phyloP scores from a whole-genome alignment of 2,113 vertebrate species.

The Panurus biarmicus region DNA sequence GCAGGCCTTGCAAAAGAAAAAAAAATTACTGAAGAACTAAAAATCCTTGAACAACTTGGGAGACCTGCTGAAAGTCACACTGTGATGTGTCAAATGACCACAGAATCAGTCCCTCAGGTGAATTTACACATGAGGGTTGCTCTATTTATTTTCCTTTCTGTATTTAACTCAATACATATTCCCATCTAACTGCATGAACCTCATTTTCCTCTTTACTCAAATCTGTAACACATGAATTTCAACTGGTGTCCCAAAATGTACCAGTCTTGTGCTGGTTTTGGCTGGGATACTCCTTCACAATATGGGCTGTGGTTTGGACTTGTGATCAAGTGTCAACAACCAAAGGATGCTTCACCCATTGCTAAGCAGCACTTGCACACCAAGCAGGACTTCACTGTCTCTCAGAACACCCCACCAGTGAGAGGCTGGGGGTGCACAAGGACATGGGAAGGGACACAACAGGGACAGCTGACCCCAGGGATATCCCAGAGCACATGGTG shows the following conservation, averaged over 20 bases:
- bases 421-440: background rate
- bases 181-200: fast-evolving
- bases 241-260: background rate
- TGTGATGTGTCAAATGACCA: background rate
- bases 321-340: background rate
- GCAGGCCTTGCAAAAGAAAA: background rate
- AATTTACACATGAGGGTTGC: background rate
- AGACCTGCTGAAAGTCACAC: background rate
- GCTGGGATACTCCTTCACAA: background rate
- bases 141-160: background rate
- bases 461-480: background rate
- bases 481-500: background rate
- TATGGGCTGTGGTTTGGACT: background rate
- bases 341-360: background rate
- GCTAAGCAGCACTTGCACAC: background rate
- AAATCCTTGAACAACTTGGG: background rate
- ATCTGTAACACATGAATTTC: background rate
- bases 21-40: background rate
- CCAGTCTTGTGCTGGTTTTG: background rate
- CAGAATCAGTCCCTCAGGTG: background rate
- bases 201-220: background rate
- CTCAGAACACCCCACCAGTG: fast-evolving
- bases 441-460: background rate
- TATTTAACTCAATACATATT: background rate
- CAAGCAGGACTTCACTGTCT: background rate